Evolutionary conservation across 1,140 invertebrate genomes (phyloP), one percentile per base, ranked within the genome.

Genomic region (Theocolax elegans): DNA sequence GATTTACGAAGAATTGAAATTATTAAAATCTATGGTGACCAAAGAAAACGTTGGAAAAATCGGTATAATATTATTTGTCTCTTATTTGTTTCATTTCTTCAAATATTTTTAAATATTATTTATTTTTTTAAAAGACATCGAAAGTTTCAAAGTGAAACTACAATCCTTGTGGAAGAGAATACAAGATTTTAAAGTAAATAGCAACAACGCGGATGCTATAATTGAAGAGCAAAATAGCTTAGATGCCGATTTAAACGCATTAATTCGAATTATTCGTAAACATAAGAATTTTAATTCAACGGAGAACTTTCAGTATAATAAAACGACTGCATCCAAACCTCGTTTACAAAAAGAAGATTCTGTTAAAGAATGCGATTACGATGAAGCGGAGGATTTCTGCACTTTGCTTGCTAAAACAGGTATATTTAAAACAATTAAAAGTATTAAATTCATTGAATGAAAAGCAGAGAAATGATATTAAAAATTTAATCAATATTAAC

Each of bases 391-490:
- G 35, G 75, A 80, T 69, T 83, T 85, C 54, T 75, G 78, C 21
- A 64, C 51, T 13, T 72, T 85, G 38, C 72, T 85, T 46, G 77
- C 77, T 10, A 79, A 76, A 78, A 82, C 82, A 71, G 83, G 83
- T 84, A 79, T n/a, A n/a, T n/a, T n/a, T n/a, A n/a, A n/a, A n/a
- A n/a, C 53, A 48, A 48, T 48, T n/a, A n/a, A n/a, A n/a, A n/a
- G n/a, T n/a, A n/a, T n/a, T n/a, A n/a, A n/a, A n/a, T n/a, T n/a
- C n/a, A n/a, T n/a, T n/a, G n/a, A n/a, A n/a, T n/a, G n/a, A n/a
- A n/a, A n/a, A n/a, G n/a, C n/a, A n/a, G n/a, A n/a, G n/a, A n/a
- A n/a, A n/a, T n/a, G n/a, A n/a, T n/a, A n/a, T n/a, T n/a, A n/a
- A n/a, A n/a, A n/a, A n/a, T n/a, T n/a, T n/a, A n/a, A n/a, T n/a